Evolutionary conservation across 2,888 invertebrate species (phyloP), one percentile per base, ranked within the genome.

Genomic region (Dicroscelio sp.): DNA sequence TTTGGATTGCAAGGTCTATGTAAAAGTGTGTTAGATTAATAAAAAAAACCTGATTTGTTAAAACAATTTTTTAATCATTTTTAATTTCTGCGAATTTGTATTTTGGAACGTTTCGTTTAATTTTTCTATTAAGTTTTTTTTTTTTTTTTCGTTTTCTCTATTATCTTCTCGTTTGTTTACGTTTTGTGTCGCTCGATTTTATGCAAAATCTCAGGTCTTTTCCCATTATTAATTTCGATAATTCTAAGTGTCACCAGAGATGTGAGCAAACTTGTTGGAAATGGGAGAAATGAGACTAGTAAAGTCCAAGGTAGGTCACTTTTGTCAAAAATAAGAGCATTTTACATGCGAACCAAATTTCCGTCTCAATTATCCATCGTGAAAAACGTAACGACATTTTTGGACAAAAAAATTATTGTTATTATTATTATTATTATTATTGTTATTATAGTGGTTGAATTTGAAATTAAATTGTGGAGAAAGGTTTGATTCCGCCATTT

Each of bases 101-200:
- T 78, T 43, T 30, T 52, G 27, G n/a, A 48, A 63, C 27, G 35
- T 30, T 76, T 38, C 23, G 23, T 78, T 55, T 30, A 82, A 35
- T 73, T 52, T n/a, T 30, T n/a, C 25, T 33, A 33, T n/a, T 52
- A 52, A 52, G 23, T 52, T 23, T n/a, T n/a, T n/a, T 52, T 52
- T 38, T 38, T 38, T 38, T 75, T 69, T 76, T 76, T 69, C 12
- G 71, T 48, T 90, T 87, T n/a, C n/a, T n/a, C n/a, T n/a, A n/a
- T n/a, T n/a, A n/a, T n/a, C 60, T 91, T 82, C 89, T 89, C 91
- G 88, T 92, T 84, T 87, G 92, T 90, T 92, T 92, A 92, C 92
- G 90, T 92, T 92, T 87, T 88, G 88, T 92, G 92, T 92, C 92
- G 92, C 92, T 92, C 92, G 86, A 88, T 88, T 85, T 87, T 78